Evolutionary conservation across 2,888 invertebrate genomes (phyloP), one percentile per base, ranked within the genome.

Genomic region (Monochamus alternatus): DNA sequence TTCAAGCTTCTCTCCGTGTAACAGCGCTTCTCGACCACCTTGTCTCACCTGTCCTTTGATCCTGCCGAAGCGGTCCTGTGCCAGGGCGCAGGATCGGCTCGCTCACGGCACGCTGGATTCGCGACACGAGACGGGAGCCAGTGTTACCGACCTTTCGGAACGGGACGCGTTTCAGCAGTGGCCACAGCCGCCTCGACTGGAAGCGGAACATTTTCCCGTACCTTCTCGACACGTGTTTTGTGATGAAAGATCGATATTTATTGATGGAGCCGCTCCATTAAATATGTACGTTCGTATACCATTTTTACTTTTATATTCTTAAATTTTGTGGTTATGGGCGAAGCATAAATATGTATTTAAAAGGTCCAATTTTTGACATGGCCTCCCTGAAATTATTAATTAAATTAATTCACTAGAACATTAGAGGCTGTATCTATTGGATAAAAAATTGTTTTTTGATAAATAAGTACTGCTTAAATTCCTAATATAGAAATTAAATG

Each of bases 61-160:
- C 63, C 71, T 71, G 71, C 63, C 51, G 69, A 52, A 62, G 63
- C 63, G 32, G 63, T 71, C 60, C 47, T 60, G 32, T 52, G 31
- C 14, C 62, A 71, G 4, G 63, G 71, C 71, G 71, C 71, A 71
- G 71, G 71, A 71, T 51, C 71, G 38, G 71, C 51, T 62, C n/a
- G n/a, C 51, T 47, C 71, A 30, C 31, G 30, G 63, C 71, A 71
- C 71, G 71, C 71, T 71, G 71, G 62, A 38, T 71, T 71, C 51
- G 52, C 71, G 63, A 71, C 71, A 71, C 63, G 71, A 52, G 71
- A 71, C 47, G 51, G 47, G 65, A 65, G 30, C 62, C 67, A 73
- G 73, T 73, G 73, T 67, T 73, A 73, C 73, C 73, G 73, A 73
- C 73, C 73, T 66, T 67, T 73, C 73, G 73, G 73, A 62, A 22